These are phyloP conservation scores for Callyntrura guangdongensis DNA, from an alignment of 2,888 invertebrate species.

Conservation along the genomic window DNA sequence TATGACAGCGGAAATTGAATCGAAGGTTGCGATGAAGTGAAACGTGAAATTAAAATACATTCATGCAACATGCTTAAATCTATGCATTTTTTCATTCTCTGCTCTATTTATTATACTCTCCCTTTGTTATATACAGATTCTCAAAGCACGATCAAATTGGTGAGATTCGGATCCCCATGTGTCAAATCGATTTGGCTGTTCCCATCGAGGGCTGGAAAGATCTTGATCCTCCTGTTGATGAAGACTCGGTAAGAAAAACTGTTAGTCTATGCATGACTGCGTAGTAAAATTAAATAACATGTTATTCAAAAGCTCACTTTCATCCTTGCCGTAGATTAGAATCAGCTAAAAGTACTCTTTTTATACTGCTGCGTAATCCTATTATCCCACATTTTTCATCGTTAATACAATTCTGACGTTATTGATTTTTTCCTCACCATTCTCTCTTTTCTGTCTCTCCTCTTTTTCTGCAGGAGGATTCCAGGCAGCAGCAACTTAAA, in stretches of 20 bases:
- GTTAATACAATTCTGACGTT: constrained; percentile 39
- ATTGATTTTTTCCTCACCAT: constrained; percentile 22
- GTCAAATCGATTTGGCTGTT: constrained; percentile 84
- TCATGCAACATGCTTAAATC: neutral
- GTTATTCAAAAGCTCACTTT: neutral
- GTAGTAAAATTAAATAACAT: neutral
- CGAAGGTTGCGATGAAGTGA: neutral
- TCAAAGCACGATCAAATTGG: constrained; percentile 85
- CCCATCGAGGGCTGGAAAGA: constrained; percentile 84
- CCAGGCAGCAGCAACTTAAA: constrained; percentile 78
- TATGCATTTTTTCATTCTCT: too few species aligned
- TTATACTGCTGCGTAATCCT: neutral
- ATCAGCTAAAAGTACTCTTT: neutral
- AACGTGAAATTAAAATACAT: constrained; percentile 21
- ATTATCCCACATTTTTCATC: constrained; percentile 21
- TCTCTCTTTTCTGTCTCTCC: neutral
- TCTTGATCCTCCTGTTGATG: constrained; percentile 84
- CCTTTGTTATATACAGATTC: too few species aligned
- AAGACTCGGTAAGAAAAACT: constrained; percentile 79
- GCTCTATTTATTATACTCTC: constrained; percentile 2
- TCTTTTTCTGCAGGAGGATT: constrained; percentile 72
- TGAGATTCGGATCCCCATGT: constrained; percentile 84
- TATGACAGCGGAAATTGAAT: too few species aligned
- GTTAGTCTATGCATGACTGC: neutral
- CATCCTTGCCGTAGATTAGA: too few species aligned